Conservation (phyloP, 1,140 invertebrate genomes). For the Mamestra configurata region DNA sequence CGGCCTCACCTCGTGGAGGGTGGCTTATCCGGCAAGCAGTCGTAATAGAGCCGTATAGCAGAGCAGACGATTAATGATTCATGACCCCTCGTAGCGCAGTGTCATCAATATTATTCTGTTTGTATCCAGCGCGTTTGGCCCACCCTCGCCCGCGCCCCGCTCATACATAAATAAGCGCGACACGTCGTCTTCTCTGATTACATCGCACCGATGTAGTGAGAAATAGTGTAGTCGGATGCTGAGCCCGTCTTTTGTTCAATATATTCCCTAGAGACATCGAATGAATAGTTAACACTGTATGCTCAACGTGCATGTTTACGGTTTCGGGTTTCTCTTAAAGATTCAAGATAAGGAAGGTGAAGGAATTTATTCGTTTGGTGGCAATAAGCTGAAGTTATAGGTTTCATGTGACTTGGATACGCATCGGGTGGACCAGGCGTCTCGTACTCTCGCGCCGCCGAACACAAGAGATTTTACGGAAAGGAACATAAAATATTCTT, state of each 20-base stretch:
- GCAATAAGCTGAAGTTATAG: constrained; percentile 82
- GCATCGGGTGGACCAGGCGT: constrained; percentile 59
- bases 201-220: constrained; percentile 87
- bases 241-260: constrained; percentile 86
- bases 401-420: constrained; percentile 67
- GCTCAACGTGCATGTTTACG: constrained; percentile 84
- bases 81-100: constrained; percentile 85
- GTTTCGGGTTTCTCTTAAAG: constrained; percentile 86
- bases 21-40: constrained; percentile 83
- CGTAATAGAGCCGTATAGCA: constrained; percentile 86
- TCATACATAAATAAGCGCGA: constrained; percentile 88
- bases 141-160: constrained; percentile 84
- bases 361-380: constrained; percentile 83
- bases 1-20: constrained; percentile 77
- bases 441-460: neutral
- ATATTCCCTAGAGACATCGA: constrained; percentile 82
- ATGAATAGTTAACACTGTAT: constrained; percentile 86
- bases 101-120: constrained; percentile 88
- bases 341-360: constrained; percentile 81
- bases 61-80: constrained; percentile 87
- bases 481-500: constrained; percentile 23
- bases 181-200: constrained; percentile 88
- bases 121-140: constrained; percentile 82
- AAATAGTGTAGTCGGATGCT: constrained; percentile 87
- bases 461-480: neutral